Base-by-base conservation (phyloP, 2,113 vertebrate genomes). In the Colossoma macropomum region DNA sequence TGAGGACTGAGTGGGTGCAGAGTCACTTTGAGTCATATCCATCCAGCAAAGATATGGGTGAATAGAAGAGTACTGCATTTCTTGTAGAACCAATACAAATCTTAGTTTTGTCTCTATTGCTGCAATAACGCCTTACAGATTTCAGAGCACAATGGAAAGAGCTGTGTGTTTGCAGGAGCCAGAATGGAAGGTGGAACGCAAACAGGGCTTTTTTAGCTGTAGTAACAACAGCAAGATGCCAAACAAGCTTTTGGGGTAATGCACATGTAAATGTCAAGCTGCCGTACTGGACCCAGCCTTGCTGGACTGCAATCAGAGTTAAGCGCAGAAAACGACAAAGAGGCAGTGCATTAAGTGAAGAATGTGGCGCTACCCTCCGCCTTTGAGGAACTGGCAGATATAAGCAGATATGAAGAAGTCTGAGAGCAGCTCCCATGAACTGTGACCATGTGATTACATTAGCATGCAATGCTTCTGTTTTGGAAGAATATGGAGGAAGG, bases 401-500 rank as follows among this genome's bases (percentile, higher is more conserved):
- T 30, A 27, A n/a, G 63, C 62, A 28, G 63, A 30, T 25, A 28
- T 62, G 52, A 68, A 38, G 34, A 34, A 50, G 65, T 71, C n/a
- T 48, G 30, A 48, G 75, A 65, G 17, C 75, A n/a, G n/a, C 76
- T 63, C 41, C 41, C 50, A 23, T 66, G 62, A 41, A 32, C 76
- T 72, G 19, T 72, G 75, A 73, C 23, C 66, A 23, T 60, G 52
- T 68, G 48, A 27, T 52, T 71, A 59, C 16, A 23, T 77, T 38
- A 48, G 15, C 34, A 34, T 48, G 63, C 38, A 48, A 34, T 30
- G 21, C 28, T 27, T 11, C 52, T 25, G 52, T 52, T 34, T 48
- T 62, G 27, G 54, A 72, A 38, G 68, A 72, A 50, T 9, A n/a
- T 79, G 50, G 54, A 80, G 34, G 79, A 50, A 63, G 79, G 15